Conservation (phyloP, 2,113 vertebrate species). For the Aptenodytes patagonicus region DNA sequence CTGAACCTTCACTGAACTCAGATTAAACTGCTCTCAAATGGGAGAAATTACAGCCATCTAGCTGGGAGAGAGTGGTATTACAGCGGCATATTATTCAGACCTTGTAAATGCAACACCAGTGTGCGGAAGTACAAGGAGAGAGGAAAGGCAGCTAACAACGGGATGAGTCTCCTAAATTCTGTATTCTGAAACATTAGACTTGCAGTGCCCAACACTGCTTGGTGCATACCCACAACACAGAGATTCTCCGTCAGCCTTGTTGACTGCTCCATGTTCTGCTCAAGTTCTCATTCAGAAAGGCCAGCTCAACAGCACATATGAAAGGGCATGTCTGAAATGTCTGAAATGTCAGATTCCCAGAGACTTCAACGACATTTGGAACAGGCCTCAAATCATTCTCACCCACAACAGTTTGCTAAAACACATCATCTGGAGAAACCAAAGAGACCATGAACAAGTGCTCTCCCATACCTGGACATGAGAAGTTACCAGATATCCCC, state of each 20-base stretch:
- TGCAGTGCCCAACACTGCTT: not conserved
- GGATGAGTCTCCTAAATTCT: not conserved
- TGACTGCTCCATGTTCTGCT: not conserved
- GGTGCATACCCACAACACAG: not conserved
- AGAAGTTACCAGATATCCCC: not conserved
- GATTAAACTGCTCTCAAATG: not conserved
- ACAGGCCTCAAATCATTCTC: not conserved
- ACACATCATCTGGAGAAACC: not conserved
- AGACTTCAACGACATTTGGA: not conserved
- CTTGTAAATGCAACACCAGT: not conserved
- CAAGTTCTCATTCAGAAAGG: not conserved
- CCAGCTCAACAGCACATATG: not conserved
- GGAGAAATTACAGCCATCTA: not conserved
- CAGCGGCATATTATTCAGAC: not conserved
- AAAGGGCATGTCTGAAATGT: not conserved
- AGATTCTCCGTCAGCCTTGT: not conserved
- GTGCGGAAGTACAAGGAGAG: not conserved
- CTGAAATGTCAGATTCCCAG: not conserved
- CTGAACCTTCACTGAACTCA: not conserved
- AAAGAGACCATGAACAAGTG: not conserved
- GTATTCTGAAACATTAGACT: not conserved
- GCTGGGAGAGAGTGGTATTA: not conserved
- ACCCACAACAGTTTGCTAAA: not conserved
- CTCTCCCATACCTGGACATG: not conserved
- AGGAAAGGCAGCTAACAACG: not conserved